These are phyloP conservation scores for Drosophila flavopinicola DNA, from an alignment of 2,888 invertebrate species.

Conservation along the genomic window DNA sequence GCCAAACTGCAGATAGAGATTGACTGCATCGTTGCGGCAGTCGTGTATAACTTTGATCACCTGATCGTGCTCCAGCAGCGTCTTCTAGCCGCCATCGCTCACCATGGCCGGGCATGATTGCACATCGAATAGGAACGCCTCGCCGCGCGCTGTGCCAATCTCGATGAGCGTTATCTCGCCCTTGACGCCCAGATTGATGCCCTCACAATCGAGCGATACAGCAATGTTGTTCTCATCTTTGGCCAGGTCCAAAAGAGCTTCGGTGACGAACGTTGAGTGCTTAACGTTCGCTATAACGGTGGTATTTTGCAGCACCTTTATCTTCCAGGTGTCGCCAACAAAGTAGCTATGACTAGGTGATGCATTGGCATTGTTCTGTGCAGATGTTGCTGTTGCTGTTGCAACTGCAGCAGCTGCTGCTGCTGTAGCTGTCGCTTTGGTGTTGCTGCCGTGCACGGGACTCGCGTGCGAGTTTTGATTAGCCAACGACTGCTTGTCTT, in stretches of 20 bases:
- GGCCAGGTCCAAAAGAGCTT: constrained; percentile 87
- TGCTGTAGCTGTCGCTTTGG: constrained; percentile 24
- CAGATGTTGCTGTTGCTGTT: constrained; percentile 54
- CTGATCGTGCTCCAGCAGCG: constrained; percentile 91
- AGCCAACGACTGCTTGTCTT: constrained; percentile 83
- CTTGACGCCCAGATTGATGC: constrained; percentile 94
- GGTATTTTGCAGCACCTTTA: constrained; percentile 92
- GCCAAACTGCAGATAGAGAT: constrained; percentile 93
- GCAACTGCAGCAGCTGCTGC: constrained; percentile 81
- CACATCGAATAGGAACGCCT: constrained; percentile 94
- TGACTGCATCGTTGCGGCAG: constrained; percentile 95
- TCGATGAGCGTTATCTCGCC: constrained; percentile 95
- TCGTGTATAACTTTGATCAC: constrained; percentile 96
- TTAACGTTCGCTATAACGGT: constrained; percentile 91
- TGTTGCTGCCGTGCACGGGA: constrained; percentile 74
- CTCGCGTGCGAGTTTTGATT: constrained; percentile 81
- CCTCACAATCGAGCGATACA: constrained; percentile 96
- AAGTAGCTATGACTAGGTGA: constrained; percentile 83
- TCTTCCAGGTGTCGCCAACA: constrained; percentile 91
- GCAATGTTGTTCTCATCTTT: constrained; percentile 86
- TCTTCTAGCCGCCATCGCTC: constrained; percentile 90
- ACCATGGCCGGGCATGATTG: constrained; percentile 93
- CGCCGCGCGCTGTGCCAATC: constrained; percentile 92
- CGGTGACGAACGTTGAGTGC: constrained; percentile 91
- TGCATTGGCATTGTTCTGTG: constrained; percentile 71